Evolutionary conservation across 2,888 invertebrate species (phyloP), one percentile per base, ranked within the genome.

Genomic region (Ectropis crepuscularia): DNA sequence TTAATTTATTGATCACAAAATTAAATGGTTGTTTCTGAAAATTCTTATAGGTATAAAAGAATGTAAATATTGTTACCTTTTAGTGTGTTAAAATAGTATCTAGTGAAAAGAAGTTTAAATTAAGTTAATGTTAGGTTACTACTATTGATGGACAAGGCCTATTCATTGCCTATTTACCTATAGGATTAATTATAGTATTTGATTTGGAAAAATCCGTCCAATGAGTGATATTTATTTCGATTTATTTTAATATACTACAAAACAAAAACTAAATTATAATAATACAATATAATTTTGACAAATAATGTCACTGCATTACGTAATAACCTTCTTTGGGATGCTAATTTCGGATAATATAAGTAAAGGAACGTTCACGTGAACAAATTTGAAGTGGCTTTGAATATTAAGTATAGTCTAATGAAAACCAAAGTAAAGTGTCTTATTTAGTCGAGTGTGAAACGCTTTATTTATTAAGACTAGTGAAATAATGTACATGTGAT

Each of bases 341-440:
- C 41, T 10, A 41, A 41, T 41, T 41, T 41, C 41, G 41, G 8
- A 41, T 41, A 41, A 9, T n/a, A n/a, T n/a, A n/a, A 41, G 10
- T 6, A 51, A 41, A 10, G 9, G 9, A 39, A 8, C 8, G 38
- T 5, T 8, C 8, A 5, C 12, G 12, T n/a, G 10, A n/a, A 6
- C n/a, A 4, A 5, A 11, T n/a, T 12, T 38, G 8, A 53, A 42
- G 36, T 11, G 43, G 37, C 54, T 38, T 6, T 9, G 12, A 41
- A 28, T 50, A 12, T 49, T n/a, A 49, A 57, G 42, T 70, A 45
- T 74, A 89, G 90, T 91, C 86, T 87, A 82, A 80, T 83, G 77
- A 76, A 88, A 90, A 92, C 91, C 91, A 92, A 92, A 92, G 92
- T 88, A 80, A 87, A 87, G 87, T 90, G 86, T 90, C 84, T 87